These are phyloP conservation scores for Teinopalpus imperialis DNA, from an alignment of 2,888 invertebrate species.

Conservation along the genomic window DNA sequence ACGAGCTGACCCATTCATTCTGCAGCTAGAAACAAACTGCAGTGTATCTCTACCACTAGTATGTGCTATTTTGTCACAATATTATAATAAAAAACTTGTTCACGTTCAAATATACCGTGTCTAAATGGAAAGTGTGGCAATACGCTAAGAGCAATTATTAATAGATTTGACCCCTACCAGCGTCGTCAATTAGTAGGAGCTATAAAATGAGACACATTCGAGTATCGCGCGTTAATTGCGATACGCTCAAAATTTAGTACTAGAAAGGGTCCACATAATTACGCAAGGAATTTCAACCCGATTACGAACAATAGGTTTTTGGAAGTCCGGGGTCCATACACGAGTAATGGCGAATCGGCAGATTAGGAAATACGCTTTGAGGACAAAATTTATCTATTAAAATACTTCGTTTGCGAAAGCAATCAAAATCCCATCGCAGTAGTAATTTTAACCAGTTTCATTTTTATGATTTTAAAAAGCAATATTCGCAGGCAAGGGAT, in stretches of 20 bases:
- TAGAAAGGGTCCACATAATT: constrained; percentile 54
- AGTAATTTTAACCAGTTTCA: too few relatives aligned
- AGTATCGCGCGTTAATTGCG: constrained; percentile 50
- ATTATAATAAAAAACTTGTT: too few relatives aligned
- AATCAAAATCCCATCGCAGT: too few relatives aligned
- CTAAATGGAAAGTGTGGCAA: constrained; percentile 24
- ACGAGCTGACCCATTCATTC: too few relatives aligned
- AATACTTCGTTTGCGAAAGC: background rate
- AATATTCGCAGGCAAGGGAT: too few relatives aligned
- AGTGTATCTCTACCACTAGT: too few relatives aligned
- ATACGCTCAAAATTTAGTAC: constrained; percentile 47
- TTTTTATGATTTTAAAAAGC: too few relatives aligned
- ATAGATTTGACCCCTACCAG: constrained; percentile 44
- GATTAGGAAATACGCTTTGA: constrained; percentile 19
- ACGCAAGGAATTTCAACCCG: constrained; percentile 49
- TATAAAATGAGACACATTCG: constrained; percentile 46
- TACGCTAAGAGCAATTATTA: constrained; percentile 39
- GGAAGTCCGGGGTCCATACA: constrained; percentile 35
- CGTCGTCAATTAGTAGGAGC: constrained; percentile 43
- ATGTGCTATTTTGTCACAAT: too few relatives aligned
- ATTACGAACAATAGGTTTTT: constrained; percentile 49
- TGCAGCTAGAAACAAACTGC: too few relatives aligned
- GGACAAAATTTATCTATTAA: constrained; percentile 2
- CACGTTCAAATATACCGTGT: too few relatives aligned
- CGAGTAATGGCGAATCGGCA: constrained; percentile 34